phyloP scores from a whole-genome alignment of 1,140 invertebrate genomes.

The Pemphigus obesinymphae region DNA sequence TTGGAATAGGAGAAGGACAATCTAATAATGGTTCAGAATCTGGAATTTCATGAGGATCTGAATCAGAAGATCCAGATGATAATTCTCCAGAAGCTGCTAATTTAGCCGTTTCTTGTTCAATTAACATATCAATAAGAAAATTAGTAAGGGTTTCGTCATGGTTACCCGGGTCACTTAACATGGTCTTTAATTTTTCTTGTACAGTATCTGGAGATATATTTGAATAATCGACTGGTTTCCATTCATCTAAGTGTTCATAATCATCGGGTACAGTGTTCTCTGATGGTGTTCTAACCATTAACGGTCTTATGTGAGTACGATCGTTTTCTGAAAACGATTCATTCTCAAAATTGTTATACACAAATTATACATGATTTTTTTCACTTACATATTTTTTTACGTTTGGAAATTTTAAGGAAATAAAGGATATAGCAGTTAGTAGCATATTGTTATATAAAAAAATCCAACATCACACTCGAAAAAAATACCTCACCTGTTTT shows the following conservation, averaged over 20 bases:
- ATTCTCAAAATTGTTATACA: neutral
- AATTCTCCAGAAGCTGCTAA: constrained; percentile 38
- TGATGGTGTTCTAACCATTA: constrained; percentile 40
- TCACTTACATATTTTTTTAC: neutral
- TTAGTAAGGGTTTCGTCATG: constrained; percentile 45
- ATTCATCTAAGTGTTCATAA: constrained; percentile 34
- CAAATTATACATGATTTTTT: neutral
- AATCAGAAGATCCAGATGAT: constrained; percentile 36
- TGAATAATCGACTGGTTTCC: constrained; percentile 24
- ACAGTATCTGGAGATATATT: constrained; percentile 32
- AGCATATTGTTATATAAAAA: constrained; percentile 16
- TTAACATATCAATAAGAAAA: constrained; percentile 45
- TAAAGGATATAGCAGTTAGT: constrained; percentile 35
- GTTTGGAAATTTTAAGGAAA: constrained; percentile 2
- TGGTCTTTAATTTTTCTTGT: constrained; percentile 36
- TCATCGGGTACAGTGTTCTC: constrained; percentile 24
- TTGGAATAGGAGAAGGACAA: neutral
- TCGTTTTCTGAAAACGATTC: constrained; percentile 29
- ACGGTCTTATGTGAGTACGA: neutral
- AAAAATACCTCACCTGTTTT: constrained; percentile 31
- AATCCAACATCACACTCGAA: neutral
- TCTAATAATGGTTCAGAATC: neutral
- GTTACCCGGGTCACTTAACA: constrained; percentile 32
- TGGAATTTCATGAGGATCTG: constrained; percentile 3
- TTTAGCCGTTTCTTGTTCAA: constrained; percentile 46